A percentile compares a stretch with the other conserved stretches of the same genome.
phyloP scores from a whole-genome alignment of 1,140 invertebrate species.

The Propsilocerus akamusi region DNA sequence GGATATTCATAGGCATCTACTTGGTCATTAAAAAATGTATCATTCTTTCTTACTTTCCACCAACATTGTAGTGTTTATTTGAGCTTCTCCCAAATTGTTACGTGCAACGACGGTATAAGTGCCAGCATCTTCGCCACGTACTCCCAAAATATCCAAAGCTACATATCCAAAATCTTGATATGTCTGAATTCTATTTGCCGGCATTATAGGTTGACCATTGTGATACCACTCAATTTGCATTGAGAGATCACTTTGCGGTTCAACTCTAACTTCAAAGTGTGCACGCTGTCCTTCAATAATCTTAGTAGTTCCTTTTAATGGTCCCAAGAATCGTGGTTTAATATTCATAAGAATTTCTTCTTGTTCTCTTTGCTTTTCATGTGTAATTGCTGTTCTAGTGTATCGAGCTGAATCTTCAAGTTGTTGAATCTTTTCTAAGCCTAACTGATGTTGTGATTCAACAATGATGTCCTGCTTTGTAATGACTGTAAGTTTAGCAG shows the following conservation, averaged over 20 bases:
- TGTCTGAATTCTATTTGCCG: conserved; percentile 73
- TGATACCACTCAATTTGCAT: conserved; percentile 84
- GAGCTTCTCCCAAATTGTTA: conserved; percentile 70
- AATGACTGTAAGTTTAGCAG: conserved; percentile 69
- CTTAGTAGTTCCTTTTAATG: conserved; percentile 75
- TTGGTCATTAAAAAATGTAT: not conserved
- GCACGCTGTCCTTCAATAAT: conserved; percentile 91
- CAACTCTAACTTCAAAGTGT: conserved; percentile 88
- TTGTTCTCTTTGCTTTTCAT: conserved; percentile 10
- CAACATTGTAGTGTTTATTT: conserved; percentile 58
- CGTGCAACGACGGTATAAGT: conserved; percentile 77
- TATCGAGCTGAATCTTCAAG: conserved; percentile 67
- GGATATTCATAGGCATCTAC: not conserved
- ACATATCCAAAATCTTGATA: conserved; percentile 94
- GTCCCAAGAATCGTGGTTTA: conserved; percentile 69
- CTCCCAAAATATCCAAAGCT: conserved; percentile 78
- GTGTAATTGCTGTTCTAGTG: conserved; percentile 24
- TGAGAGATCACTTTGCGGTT: conserved; percentile 77
- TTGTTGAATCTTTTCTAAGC: conserved; percentile 73
- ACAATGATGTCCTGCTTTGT: conserved; percentile 70
- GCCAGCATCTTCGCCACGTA: conserved; percentile 67
- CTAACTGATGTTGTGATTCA: conserved; percentile 71
- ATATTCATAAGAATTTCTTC: conserved; percentile 58
- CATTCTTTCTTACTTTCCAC: conserved; percentile 58
- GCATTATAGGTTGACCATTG: conserved; percentile 66